Percentiles rank a stretch among this genome's conserved stretches.
Conservation (phyloP, 1,140 invertebrate genomes). For the Glossosoma conforme region DNA sequence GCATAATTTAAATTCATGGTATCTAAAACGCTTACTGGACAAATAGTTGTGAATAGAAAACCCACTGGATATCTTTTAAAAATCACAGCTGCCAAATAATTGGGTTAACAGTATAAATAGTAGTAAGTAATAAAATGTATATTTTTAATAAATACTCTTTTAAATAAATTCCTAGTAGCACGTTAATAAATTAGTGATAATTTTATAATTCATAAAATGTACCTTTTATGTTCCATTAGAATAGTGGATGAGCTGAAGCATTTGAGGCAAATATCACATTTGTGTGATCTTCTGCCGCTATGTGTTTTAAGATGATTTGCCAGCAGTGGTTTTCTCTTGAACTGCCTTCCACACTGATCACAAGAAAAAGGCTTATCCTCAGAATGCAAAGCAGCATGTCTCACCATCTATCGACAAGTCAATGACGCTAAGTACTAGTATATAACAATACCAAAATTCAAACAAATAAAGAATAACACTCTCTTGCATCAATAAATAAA, state of each 20-base stretch:
- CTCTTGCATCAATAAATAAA: background rate
- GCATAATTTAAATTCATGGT: too few relatives aligned
- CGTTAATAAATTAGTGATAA: too few relatives aligned
- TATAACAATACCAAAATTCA: background rate
- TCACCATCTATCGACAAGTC: conserved; percentile 11
- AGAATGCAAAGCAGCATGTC: conserved; percentile 18
- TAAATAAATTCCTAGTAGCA: too few relatives aligned
- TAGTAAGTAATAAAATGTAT: too few relatives aligned
- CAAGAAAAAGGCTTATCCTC: conserved; percentile 33
- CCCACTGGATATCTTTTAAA: too few relatives aligned
- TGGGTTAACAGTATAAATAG: too few relatives aligned
- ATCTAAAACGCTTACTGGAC: too few relatives aligned
- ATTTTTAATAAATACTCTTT: too few relatives aligned
- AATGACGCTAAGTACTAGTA: background rate
- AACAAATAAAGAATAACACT: background rate
- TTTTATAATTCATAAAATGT: too few relatives aligned
- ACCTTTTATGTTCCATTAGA: conserved; percentile 21
- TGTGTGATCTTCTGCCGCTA: conserved; percentile 16
- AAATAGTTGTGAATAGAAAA: too few relatives aligned
- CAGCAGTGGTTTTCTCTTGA: conserved; percentile 42
- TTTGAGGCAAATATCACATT: conserved; percentile 21
- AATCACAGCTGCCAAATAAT: too few relatives aligned
- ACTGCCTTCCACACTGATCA: conserved; percentile 34
- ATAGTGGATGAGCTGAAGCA: conserved; percentile 14
- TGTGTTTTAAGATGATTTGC: conserved; percentile 25